Percentiles rank a stretch among this genome's conserved stretches.
phyloP scores from a whole-genome alignment of 2,888 invertebrate species.

The Sinodicranocentrus sp. region DNA sequence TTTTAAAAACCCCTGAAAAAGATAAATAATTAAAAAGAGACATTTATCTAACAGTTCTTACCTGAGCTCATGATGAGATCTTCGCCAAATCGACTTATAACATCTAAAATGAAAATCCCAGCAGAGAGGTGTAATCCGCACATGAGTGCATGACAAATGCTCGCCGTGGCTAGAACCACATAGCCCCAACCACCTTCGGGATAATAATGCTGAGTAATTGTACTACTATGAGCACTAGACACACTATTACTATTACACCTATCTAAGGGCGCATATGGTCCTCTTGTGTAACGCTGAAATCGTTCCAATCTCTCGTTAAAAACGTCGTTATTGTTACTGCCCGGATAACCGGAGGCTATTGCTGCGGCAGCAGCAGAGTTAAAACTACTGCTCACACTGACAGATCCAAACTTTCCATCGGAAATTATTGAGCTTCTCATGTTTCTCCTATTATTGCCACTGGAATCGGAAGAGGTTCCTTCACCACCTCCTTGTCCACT shows the following conservation, averaged over 20 bases:
- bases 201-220: slow-evolving; percentile 74
- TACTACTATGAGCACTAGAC: slow-evolving; percentile 69
- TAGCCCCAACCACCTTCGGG: slow-evolving; percentile 75
- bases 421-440: slow-evolving; percentile 69
- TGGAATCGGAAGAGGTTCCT: not conserved
- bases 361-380: slow-evolving; percentile 64
- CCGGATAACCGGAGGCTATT: slow-evolving; percentile 15
- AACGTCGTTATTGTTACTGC: slow-evolving; percentile 55
- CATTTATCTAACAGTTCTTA: too few species aligned
- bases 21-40: too few species aligned
- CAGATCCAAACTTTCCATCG: slow-evolving; percentile 68
- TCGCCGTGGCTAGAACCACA: slow-evolving; percentile 71
- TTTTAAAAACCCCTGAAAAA: too few species aligned
- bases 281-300: slow-evolving; percentile 68
- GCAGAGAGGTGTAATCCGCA: slow-evolving; percentile 72
- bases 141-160: slow-evolving; percentile 72
- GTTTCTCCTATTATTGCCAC: slow-evolving; percentile 15
- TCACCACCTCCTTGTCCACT: not conserved
- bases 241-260: slow-evolving; percentile 71
- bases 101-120: slow-evolving; percentile 66
- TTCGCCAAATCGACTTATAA: slow-evolving; percentile 59
- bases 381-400: slow-evolving; percentile 69
- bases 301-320: slow-evolving; percentile 52
- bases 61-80: slow-evolving; percentile 68
- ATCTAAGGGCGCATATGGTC: slow-evolving; percentile 71